Conservation (phyloP, 2,113 vertebrate species). For the Opisthocomus hoazin region DNA sequence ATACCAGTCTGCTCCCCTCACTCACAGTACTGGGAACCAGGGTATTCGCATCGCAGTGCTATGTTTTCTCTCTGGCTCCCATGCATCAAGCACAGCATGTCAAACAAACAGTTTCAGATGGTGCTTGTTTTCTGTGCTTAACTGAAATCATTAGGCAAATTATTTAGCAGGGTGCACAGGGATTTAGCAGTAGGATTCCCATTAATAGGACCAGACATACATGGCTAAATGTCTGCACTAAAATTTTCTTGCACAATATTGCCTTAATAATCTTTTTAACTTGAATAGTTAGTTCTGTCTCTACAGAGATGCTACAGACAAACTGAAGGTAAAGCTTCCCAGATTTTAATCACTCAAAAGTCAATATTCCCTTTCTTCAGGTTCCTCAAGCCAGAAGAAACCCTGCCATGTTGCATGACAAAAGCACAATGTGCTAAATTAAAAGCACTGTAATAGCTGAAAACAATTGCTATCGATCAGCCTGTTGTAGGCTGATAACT, state of each 20-base stretch:
- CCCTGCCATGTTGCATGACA: neutral
- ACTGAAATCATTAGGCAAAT: neutral
- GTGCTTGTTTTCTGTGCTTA: neutral
- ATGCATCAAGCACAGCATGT: neutral
- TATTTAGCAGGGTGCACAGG: neutral
- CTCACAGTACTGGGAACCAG: neutral
- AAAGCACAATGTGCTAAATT: neutral
- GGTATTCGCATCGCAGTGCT: neutral
- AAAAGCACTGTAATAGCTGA: conserved; percentile 6
- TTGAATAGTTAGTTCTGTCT: neutral
- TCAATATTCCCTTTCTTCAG: neutral
- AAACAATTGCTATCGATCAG: neutral
- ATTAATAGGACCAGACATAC: neutral
- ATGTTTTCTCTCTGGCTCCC: neutral
- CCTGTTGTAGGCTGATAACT: neutral
- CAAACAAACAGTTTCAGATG: neutral
- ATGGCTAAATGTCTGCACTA: neutral
- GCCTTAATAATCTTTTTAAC: neutral
- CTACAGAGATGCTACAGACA: neutral
- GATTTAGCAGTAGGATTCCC: neutral
- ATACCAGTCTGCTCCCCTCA: neutral
- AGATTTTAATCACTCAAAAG: neutral
- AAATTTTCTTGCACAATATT: neutral
- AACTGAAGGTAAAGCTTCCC: neutral
- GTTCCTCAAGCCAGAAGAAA: neutral